These are phyloP conservation scores for Ylistrum balloti DNA, from an alignment of 1,140 invertebrate species.

Conservation along the genomic window DNA sequence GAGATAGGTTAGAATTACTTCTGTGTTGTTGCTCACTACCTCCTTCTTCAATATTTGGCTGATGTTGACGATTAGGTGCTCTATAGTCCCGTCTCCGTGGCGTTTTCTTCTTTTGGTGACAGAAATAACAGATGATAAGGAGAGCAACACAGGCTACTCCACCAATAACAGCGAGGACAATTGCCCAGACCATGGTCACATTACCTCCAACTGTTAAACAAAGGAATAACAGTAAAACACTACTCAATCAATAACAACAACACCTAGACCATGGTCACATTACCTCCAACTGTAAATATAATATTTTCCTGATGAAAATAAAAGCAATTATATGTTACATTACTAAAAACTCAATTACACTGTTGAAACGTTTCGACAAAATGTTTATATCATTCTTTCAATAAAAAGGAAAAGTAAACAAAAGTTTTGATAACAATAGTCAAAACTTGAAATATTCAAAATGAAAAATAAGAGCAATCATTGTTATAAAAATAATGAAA, in stretches of 20 bases:
- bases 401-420: too few species aligned
- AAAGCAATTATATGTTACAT: too few species aligned
- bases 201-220: not conserved
- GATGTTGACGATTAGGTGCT: conserved; percentile 41
- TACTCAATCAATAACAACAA: conserved; percentile 35
- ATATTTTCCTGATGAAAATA: too few species aligned
- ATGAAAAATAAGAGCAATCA: too few species aligned
- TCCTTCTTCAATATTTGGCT: not conserved
- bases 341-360: too few species aligned
- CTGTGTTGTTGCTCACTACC: not conserved
- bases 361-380: too few species aligned
- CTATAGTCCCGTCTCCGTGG: not conserved
- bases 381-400: too few species aligned
- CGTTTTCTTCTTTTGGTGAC: not conserved
- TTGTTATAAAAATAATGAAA: too few species aligned
- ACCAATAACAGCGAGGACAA: conserved; percentile 42
- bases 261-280: not conserved
- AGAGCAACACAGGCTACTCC: conserved; percentile 13
- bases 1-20: not conserved
- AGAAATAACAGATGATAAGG: not conserved
- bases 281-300: not conserved
- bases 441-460: too few species aligned
- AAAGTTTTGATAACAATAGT: too few species aligned
- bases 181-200: not conserved
- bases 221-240: not conserved